Evolutionary conservation across 2,113 vertebrate genomes (phyloP), one percentile per base, ranked within the genome.

Genomic region (Coreoperca whiteheadi): DNA sequence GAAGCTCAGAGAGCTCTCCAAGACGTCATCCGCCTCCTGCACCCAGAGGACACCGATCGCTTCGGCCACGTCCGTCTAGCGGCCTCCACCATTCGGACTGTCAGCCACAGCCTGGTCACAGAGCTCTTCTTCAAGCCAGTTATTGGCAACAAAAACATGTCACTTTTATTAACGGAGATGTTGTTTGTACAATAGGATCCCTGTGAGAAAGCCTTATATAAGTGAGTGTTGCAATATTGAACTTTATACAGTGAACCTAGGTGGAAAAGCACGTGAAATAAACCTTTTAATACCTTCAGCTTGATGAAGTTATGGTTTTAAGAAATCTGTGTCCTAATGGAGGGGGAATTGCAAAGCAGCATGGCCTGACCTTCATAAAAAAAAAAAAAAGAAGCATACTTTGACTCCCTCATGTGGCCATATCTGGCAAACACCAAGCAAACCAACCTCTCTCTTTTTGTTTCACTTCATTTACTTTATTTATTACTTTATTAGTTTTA

Each of bases 101-200:
- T 96, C 57, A 90, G 94, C 2, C 91, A 94, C 0, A 18, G 83
- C 21, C 90, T 96, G 37, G 84, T 97, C 81, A 94, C 92, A 0
- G 93, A 95, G 11, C 96, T 97, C 65, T 97, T 97, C 91, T 96
- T 97, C 88, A 94, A 95, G 11, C 96, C 96, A 0, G 0, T 97
- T 82, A 95, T 96, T 11, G 96, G 96, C 39, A 87, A 91, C 1
- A 63, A 88, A 0, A 93, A 95, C 81, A 94, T 97, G 9, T 21
- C 90, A 0, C 85, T 94, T 53, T 92, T 97, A n/a, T 87, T 97
- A 0, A 82, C 37, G 0, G 94, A 96, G 43, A 96, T 96, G 94
- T 88, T 97, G 30, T 94, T 92, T 61, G 79, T 1, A 78, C 92
- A 82, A 2, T 79, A 25, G 50, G 39, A 48, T 39, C 18, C 30